phyloP scores from a whole-genome alignment of 2,888 invertebrate species.

The Parnassius orleans region DNA sequence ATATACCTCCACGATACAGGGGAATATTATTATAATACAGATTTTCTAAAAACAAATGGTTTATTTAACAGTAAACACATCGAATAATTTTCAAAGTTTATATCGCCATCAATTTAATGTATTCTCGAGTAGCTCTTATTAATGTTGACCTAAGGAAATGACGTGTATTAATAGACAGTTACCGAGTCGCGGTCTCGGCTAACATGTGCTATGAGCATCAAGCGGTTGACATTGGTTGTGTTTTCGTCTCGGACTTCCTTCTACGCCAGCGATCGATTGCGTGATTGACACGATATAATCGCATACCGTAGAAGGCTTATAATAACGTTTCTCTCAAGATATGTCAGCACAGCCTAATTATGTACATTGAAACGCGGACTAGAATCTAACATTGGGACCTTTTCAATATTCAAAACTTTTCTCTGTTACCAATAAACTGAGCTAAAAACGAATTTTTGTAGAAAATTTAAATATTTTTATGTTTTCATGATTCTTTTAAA shows the following conservation, averaged over 20 bases:
- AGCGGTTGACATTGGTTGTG: slow-evolving; percentile 61
- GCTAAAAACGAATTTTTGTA: too few species aligned
- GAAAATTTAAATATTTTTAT: too few species aligned
- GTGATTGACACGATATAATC: slow-evolving; percentile 51
- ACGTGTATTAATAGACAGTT: slow-evolving; percentile 31
- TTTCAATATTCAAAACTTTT: too few species aligned
- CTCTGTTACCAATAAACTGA: too few species aligned
- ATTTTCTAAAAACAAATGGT: too few species aligned
- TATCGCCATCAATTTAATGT: slow-evolving; percentile 2
- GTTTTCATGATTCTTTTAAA: too few species aligned
- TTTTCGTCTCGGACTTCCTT: slow-evolving; percentile 57
- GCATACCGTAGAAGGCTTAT: slow-evolving; percentile 38
- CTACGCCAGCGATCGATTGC: slow-evolving; percentile 39
- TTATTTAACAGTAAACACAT: too few species aligned
- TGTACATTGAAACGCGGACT: slow-evolving; percentile 46
- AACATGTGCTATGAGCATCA: slow-evolving; percentile 46
- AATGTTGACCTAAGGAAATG: slow-evolving; percentile 11
- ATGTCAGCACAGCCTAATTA: slow-evolving; percentile 27
- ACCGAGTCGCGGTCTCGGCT: slow-evolving; percentile 49
- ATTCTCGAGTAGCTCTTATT: slow-evolving; percentile 7
- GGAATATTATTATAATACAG: too few species aligned
- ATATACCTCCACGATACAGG: too few species aligned
- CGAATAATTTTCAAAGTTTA: not conserved
- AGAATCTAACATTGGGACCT: slow-evolving; percentile 44
- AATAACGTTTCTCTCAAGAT: slow-evolving; percentile 38